Evolutionary conservation across 2,797 vertebrate species (phyloP).

Genomic region (Buphagus erythrorhynchus): DNA sequence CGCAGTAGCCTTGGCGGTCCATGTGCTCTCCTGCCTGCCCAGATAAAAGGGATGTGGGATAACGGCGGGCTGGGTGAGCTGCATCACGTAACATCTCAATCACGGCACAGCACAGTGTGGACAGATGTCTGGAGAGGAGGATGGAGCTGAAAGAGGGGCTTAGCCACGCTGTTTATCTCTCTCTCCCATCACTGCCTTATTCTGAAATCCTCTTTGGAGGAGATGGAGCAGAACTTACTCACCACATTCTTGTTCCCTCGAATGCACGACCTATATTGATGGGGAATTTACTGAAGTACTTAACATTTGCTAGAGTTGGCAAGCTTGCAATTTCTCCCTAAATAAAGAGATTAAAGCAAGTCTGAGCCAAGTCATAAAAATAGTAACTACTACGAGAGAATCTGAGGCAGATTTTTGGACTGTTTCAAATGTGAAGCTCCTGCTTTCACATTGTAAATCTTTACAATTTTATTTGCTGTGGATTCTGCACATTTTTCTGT

Average conservation of each 20-base stretch:
- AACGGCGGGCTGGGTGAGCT: neutral
- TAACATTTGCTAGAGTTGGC: conserved; percentile 62
- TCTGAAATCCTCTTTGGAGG: neutral
- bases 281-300: conserved; percentile 61
- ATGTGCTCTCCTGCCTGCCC: neutral
- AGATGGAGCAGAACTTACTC: neutral
- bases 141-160: neutral
- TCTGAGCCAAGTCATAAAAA: conserved; percentile 67
- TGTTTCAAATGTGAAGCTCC: conserved; percentile 29
- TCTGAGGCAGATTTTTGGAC: conserved; percentile 34
- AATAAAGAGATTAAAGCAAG: conserved; percentile 61
- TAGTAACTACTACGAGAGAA: conserved; percentile 63
- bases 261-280: conserved; percentile 44
- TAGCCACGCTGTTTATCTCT: neutral
- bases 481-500: neutral
- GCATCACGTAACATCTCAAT: neutral
- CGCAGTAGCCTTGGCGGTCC: neutral
- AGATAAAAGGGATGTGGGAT: neutral
- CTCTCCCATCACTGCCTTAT: neutral
- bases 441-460: conserved; percentile 30
- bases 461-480: neutral
- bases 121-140: neutral
- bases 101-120: neutral
- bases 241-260: conserved; percentile 1
- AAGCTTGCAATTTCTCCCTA: conserved; percentile 51